phyloP scores from a whole-genome alignment of 2,888 invertebrate genomes.

The Linnaemya vulpina region DNA sequence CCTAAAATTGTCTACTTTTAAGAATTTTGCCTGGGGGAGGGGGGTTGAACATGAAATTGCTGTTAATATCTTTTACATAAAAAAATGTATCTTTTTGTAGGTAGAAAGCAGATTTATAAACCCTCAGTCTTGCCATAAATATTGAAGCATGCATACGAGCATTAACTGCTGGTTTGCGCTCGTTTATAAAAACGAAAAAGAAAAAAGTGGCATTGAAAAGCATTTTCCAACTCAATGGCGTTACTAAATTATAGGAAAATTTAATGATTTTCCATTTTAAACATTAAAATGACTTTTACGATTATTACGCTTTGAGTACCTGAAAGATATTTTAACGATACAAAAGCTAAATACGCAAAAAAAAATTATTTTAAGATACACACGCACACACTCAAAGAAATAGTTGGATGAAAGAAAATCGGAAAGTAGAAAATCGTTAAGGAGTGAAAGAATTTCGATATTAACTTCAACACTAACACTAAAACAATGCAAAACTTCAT shows the following conservation, averaged over 20 bases:
- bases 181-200: neutral
- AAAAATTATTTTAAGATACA: neutral
- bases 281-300: slow-evolving; percentile 53
- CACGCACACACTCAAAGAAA: slow-evolving; percentile 17
- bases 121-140: slow-evolving; percentile 26
- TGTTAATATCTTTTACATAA: slow-evolving; percentile 5
- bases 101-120: slow-evolving; percentile 11
- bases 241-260: slow-evolving; percentile 44
- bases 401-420: too few species aligned
- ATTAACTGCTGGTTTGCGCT: neutral
- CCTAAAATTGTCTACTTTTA: slow-evolving; percentile 15
- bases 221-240: slow-evolving; percentile 46
- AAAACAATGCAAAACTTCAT: too few species aligned
- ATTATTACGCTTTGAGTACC: slow-evolving; percentile 48
- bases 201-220: slow-evolving; percentile 1
- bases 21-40: too few species aligned
- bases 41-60: neutral
- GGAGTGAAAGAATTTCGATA: too few species aligned
- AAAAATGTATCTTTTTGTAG: neutral
- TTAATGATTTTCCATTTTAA: slow-evolving; percentile 33
- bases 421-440: too few species aligned
- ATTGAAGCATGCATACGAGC: neutral
- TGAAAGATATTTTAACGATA: slow-evolving; percentile 26
- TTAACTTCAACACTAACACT: too few species aligned
- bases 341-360: neutral